Conservation (phyloP, 1,140 invertebrate genomes). For the Gyrodactylus salaris region DNA sequence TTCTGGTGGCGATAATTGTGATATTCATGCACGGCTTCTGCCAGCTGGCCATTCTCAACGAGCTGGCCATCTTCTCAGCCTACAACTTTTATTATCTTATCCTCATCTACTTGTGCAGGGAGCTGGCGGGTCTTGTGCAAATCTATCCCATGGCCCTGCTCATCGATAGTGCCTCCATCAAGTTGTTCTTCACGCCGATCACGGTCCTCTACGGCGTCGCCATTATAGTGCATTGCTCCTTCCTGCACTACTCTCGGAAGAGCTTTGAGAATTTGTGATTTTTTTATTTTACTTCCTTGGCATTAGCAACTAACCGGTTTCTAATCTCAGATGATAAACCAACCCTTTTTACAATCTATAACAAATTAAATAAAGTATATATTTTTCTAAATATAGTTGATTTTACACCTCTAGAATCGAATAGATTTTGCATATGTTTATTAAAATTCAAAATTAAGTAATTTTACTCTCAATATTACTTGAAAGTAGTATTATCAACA, state of each 20-base stretch:
- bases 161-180: not conserved
- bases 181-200: not conserved
- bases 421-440: too few relatives aligned
- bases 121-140: not conserved
- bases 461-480: too few relatives aligned
- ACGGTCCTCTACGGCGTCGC: not conserved
- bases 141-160: not conserved
- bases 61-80: not conserved
- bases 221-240: not conserved
- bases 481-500: too few relatives aligned
- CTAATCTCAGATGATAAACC: too few relatives aligned
- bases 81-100: not conserved
- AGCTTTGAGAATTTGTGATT: too few relatives aligned
- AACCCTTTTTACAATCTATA: too few relatives aligned
- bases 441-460: too few relatives aligned
- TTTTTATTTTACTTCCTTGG: too few relatives aligned
- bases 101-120: not conserved
- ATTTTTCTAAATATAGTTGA: too few relatives aligned
- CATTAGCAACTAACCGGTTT: too few relatives aligned
- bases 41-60: not conserved
- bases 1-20: not conserved
- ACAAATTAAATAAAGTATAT: too few relatives aligned
- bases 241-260: not conserved
- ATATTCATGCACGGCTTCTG: not conserved
- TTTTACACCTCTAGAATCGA: too few relatives aligned